phyloP scores from a whole-genome alignment of 1,140 invertebrate genomes.

The Theocolax elegans region DNA sequence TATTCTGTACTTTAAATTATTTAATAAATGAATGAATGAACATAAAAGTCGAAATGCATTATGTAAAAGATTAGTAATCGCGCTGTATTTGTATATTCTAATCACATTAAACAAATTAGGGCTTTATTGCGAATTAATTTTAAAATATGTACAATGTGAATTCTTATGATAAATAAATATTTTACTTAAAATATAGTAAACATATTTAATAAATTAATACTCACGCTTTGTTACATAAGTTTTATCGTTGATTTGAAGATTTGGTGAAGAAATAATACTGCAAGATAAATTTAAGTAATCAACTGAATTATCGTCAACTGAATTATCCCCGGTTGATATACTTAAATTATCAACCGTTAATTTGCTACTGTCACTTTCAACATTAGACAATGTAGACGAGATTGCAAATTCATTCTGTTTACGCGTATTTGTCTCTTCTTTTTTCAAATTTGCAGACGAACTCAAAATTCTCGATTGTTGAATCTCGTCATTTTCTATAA shows the following conservation, averaged over 20 bases:
- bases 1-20: no score
- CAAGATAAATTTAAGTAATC: neutral
- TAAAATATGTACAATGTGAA: no score
- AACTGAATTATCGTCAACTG: neutral
- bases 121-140: no score
- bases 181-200: no score
- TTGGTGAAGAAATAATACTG: neutral
- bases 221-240: constrained; percentile 19
- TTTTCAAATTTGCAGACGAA: constrained; percentile 2
- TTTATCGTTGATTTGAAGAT: neutral
- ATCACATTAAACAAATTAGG: no score
- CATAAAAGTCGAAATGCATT: no score
- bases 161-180: no score
- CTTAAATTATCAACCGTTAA: neutral
- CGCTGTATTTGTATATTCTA: no score
- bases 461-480: constrained; percentile 30
- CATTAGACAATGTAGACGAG: neutral
- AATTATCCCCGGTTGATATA: neutral
- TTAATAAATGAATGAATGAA: no score
- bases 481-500: neutral
- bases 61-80: no score
- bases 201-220: no score
- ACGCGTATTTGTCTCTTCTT: no score
- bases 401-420: neutral
- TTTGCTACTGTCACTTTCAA: neutral